Base-by-base conservation (phyloP, 2,797 vertebrate genomes). In the Spinibarbus caldwelli region DNA sequence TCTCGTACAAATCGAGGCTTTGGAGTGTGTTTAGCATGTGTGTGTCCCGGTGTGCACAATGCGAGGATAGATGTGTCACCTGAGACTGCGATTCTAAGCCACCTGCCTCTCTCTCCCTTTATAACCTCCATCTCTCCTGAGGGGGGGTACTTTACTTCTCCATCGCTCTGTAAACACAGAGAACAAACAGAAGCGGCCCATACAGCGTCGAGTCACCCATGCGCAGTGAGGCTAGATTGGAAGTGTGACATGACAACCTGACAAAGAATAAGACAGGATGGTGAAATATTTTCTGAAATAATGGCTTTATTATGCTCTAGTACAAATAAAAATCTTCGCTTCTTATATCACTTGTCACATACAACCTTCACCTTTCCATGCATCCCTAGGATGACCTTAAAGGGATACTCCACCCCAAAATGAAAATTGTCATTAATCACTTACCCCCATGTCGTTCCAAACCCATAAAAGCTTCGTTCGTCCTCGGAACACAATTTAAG, bases 101-200 rank as follows among this genome's bases (percentile, higher is more conserved):
- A 83, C 88, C 89, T 85, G 87, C 78, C 49, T 71, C 36, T 62
- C 47, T 80, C 14, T 49, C 68, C 15, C 59, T 62, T 79, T 75
- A 70, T 77, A 71, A n/a, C 70, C 78, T 72, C 47, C 15, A 14
- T 62, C 21, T 52, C 67, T 85, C 72, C 45, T 54, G 86, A 87
- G 72, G 31, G 72, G 78, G 81, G 54, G 88, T 57, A 78, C 70
- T 87, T 88, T 87, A 86, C 83, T 86, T 88, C 77, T 66, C 26
- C 29, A 90, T 79, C 70, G 89, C 91, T 93, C 86, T 91, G 91
- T 93, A 90, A 92, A 92, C 90, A 93, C 47, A 86, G 85, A 85
- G 77, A 91, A 82, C 84, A 87, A 86, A 82, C 84, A 90, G 59
- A 90, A 79, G 89, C 88, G 85, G 75, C 82, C 85, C 82, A 82